These are phyloP conservation scores for Prunella himalayana DNA, from an alignment of 2,113 vertebrate genomes.

Conservation along the genomic window DNA sequence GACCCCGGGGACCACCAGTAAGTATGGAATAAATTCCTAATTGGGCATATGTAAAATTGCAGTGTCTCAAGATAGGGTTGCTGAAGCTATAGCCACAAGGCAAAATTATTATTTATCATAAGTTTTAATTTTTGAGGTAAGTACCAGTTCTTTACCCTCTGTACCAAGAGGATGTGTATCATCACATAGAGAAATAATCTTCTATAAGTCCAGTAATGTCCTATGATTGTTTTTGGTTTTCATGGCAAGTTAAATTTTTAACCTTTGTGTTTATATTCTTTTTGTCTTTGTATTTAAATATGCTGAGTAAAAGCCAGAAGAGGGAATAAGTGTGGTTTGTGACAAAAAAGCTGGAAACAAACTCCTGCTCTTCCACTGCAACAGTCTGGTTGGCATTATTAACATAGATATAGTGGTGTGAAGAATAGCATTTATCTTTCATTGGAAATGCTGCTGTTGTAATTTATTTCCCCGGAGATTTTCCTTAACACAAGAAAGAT, in stretches of 20 bases:
- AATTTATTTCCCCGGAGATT: not conserved
- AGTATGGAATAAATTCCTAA: slow-evolving; percentile 60
- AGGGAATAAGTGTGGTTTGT: not conserved
- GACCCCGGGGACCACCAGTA: slow-evolving; percentile 85
- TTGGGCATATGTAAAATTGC: not conserved
- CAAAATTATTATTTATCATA: not conserved
- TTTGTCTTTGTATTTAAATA: not conserved
- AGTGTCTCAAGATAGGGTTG: not conserved
- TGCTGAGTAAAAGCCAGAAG: not conserved
- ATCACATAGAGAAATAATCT: not conserved
- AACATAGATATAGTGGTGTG: not conserved
- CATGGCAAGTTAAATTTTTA: not conserved
- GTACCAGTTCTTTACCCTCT: not conserved
- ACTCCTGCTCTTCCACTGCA: not conserved
- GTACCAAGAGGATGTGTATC: not conserved
- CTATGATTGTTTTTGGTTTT: not conserved
- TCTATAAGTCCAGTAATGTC: not conserved
- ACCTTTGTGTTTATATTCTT: not conserved
- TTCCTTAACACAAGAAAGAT: not conserved
- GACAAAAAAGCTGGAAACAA: not conserved
- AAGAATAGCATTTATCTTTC: not conserved
- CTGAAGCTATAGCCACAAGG: not conserved
- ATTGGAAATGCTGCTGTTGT: not conserved
- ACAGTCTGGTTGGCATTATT: not conserved
- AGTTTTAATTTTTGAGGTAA: not conserved